Evolutionary conservation across 2,888 invertebrate species (phyloP), one percentile per base, ranked within the genome.

Genomic region (Taphrorychus bicolor): DNA sequence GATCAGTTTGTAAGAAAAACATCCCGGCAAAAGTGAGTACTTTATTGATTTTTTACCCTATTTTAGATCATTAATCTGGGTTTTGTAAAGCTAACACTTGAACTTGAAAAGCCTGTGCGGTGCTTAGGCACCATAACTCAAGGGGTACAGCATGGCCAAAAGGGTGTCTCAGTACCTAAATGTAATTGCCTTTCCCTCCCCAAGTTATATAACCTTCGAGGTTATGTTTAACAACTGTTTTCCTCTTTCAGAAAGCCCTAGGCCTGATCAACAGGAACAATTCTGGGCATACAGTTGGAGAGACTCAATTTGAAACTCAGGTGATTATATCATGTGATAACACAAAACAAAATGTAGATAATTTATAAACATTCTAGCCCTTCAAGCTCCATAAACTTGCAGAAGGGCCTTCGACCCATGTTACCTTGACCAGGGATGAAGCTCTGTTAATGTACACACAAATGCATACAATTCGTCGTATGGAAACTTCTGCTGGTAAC

Each of bases 401-500:
- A 14, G 85, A 87, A 72, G 94, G 95, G 21, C 98, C 98, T 0
- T 85, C 89, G 0, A 90, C 88, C 2, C 85, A 86, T 22, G 91
- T 91, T 0, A 88, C 87, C 0, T 79, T 96, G 41, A 91, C 89
- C 2, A 86, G 91, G 69, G 93, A 96, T 72, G 96, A 99, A 82
- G 98, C 97, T 0, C 80, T 95, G 24, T 84, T 87, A 69, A 88
- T 90, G 72, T 95, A 93, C 76, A 88, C 88, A 73, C 86, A 93
- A 79, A 88, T 98, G 88, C 91, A 92, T 74, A 87, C 88, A 0
- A 89, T 99, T 72, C 88, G 99, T n/a, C 87, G 98, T 63, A 88
- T 99, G 84, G 99, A 99, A 85, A 95, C 96, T 0, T 89, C 95
- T 0, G 91, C 98, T 3, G 95, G 95, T 32, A 97, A 94, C 83